Evolutionary conservation across 2,888 invertebrate genomes (phyloP).

Genomic region (Peribatodes rhomboidaria): DNA sequence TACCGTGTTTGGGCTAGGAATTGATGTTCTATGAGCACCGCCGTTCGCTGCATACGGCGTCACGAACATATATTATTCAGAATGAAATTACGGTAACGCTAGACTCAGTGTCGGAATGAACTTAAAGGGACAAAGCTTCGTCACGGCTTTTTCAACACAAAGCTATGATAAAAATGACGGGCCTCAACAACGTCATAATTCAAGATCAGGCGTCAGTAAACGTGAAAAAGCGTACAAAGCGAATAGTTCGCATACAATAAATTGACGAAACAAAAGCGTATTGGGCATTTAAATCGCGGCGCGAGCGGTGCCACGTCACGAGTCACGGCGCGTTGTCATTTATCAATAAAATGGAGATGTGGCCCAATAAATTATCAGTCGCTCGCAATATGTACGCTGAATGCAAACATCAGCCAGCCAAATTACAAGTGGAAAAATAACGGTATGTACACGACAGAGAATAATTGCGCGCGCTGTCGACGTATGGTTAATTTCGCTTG

Average conservation of each 20-base stretch:
- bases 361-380: slow-evolving; percentile 71
- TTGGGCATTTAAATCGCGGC: slow-evolving; percentile 58
- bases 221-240: slow-evolving; percentile 22
- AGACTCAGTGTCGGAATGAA: too few relatives aligned
- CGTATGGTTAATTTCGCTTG: slow-evolving; percentile 73
- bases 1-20: too few relatives aligned
- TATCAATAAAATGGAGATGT: slow-evolving; percentile 72
- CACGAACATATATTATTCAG: too few relatives aligned
- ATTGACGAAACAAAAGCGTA: slow-evolving; percentile 56
- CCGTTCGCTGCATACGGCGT: too few relatives aligned
- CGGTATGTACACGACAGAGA: slow-evolving; percentile 68
- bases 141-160: not conserved
- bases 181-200: slow-evolving; percentile 34
- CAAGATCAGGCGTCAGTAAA: slow-evolving; percentile 28
- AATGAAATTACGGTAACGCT: too few relatives aligned
- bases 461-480: slow-evolving; percentile 70
- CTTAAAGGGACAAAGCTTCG: too few relatives aligned
- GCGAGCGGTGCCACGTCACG: slow-evolving; percentile 56
- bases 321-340: slow-evolving; percentile 56
- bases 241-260: slow-evolving; percentile 55
- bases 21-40: too few relatives aligned
- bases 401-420: slow-evolving; percentile 68
- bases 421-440: slow-evolving; percentile 78
- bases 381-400: slow-evolving; percentile 63
- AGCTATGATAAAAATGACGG: slow-evolving; percentile 14